A percentile compares a stretch with the other conserved stretches of the same genome.
phyloP scores from a whole-genome alignment of 2,113 vertebrate species.

The Synchiropus splendidus region DNA sequence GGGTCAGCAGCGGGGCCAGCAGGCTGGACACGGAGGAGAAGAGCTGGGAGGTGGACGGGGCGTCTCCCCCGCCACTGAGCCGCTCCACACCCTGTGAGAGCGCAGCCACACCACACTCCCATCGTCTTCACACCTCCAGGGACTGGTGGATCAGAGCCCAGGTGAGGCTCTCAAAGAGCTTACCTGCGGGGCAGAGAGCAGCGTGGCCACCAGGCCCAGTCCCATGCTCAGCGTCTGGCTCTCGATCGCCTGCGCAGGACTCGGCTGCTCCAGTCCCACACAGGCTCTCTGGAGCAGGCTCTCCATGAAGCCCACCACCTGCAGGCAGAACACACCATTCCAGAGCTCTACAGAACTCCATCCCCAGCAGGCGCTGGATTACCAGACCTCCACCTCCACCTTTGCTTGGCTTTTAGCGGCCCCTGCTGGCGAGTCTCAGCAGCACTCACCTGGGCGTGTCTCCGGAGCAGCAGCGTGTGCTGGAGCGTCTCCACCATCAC shows the following conservation, averaged over 20 bases:
- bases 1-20: slow-evolving; percentile 68
- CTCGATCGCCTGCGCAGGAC: slow-evolving; percentile 57
- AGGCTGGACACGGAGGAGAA: slow-evolving; percentile 69
- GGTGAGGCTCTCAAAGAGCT: too few species aligned
- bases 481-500: slow-evolving; percentile 75
- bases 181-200: slow-evolving; percentile 82
- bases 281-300: slow-evolving; percentile 76
- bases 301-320: slow-evolving; percentile 82
- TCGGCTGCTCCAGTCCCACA: slow-evolving; percentile 37
- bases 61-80: too few species aligned
- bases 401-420: too few species aligned
- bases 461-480: slow-evolving; percentile 75
- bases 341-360: not conserved
- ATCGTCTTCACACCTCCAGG: too few species aligned
- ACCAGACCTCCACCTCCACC: too few species aligned
- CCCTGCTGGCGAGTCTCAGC: too few species aligned
- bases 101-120: too few species aligned
- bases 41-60: slow-evolving; percentile 71
- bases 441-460: slow-evolving; percentile 72
- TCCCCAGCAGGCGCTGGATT: not conserved
- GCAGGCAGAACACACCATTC: not conserved
- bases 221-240: slow-evolving; percentile 84
- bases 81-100: too few species aligned
- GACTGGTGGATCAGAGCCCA: too few species aligned
- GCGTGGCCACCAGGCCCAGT: slow-evolving; percentile 81